Base-by-base conservation (phyloP, 2,113 vertebrate species). In the Callithrix jacchus region DNA sequence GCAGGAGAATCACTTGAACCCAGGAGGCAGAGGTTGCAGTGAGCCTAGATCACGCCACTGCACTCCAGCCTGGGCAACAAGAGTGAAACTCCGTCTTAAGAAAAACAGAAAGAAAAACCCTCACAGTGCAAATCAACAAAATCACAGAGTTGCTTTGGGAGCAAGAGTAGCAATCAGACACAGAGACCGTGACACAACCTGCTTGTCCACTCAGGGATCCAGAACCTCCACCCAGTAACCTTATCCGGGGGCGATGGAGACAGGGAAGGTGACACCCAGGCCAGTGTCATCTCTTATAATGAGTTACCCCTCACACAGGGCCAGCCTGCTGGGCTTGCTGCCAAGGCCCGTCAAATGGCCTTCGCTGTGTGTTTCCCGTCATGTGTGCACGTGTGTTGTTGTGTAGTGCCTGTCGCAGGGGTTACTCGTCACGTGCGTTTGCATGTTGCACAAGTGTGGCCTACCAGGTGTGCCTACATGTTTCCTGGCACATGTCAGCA, bases 281-380 rank as follows among this genome's bases (percentile, higher is more conserved):
- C 30, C 58, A 25, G 11, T 16, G 58, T 70, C 68, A 27, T 42
- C 21, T 10, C 35, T 54, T 52, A 32, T 9, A 23, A 12, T 21
- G 13, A 56, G 25, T 21, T 45, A 14, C 17, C 66, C 45, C 32
- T 42, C 6, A 5, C 0, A 11, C 32, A 40, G 47, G 35, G 20
- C 82, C 25, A n/a, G 64, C 66, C 64, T 66, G 58, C 61, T 14
- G 52, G 47, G 42, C 40, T 13, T 61, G 10, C 25, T 5, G 11
- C 27, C 0, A 0, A 4, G 27, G 45, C 23, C 20, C 0, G 14
- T 25, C 1, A 1, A 8, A 11, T 32, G 6, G 58, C 61, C 56
- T 18, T 6, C 0, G 0, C 66, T 18, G 64, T 66, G 58, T 61
- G 84, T 3, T 16, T 23, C 42, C 18, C 2, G 2, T 40, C 27